Evolutionary conservation across 2,797 vertebrate species (phyloP), one percentile per base, ranked within the genome.

Genomic region (Sebastes alutus): DNA sequence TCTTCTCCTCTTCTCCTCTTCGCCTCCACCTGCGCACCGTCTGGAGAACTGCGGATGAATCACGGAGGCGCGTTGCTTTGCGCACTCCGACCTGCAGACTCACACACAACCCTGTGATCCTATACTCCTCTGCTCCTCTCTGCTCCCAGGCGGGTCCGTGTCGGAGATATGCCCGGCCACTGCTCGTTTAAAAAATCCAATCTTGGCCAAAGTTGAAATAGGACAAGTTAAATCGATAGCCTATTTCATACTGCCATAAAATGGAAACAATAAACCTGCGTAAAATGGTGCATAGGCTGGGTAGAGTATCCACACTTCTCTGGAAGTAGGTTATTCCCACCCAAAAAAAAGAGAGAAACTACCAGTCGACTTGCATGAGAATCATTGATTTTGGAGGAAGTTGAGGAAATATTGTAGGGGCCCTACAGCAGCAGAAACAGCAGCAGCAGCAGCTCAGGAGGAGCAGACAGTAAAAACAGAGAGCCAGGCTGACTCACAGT

Each of bases 31-130:
- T 92, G 93, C 92, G 91, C 88, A 66, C 81, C 78, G 91, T 87
- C 86, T 87, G 88, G 77, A 89, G 35, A 92, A 87, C 88, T 94
- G 93, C 93, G 91, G 90, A 91, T 84, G 91, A 90, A 92, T 94
- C 84, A 78, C 82, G 42, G 72, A 78, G 87, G 81, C 74, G 89
- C 88, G 87, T 55, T 56, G 81, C 76, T 80, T 49, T 80, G 89
- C 83, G 84, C 93, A 82, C 88, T 90, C 85, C 75, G 82, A 90
- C 88, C 88, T 35, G 72, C 74, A 38, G 66, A 83, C 54, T 66
- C 79, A 11, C 78, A 38, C 86, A n/a, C 79, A 16, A 38, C 49
- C 80, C 52, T 63, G 84, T 74, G 86, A 78, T 83, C 79, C 83
- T 81, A 0, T 38, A 5, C 12, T 38, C 35, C 35, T 38, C 35